Evolutionary conservation across 2,113 vertebrate species (phyloP).

Genomic region (Prunella himalayana): DNA sequence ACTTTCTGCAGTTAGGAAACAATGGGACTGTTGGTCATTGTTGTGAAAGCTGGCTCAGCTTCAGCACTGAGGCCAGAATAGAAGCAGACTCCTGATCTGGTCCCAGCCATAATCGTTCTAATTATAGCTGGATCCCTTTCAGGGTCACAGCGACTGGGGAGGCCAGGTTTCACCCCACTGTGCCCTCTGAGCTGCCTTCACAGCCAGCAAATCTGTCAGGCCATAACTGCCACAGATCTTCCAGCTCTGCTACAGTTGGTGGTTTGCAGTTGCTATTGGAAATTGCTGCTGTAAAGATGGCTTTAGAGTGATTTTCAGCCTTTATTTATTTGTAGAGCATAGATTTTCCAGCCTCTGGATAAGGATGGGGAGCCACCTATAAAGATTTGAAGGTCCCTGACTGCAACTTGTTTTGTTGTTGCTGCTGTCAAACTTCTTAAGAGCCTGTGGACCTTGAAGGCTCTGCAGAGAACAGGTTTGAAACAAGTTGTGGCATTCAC

Average conservation of each 20-base stretch:
- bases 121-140: not conserved
- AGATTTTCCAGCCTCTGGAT: not conserved
- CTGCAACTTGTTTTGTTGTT: not conserved
- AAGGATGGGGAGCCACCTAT: fast-evolving
- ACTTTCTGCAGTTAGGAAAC: slow-evolving; percentile 12
- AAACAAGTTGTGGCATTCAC: not conserved
- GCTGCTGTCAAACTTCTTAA: not conserved
- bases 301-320: not conserved
- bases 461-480: not conserved
- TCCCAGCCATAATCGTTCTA: not conserved
- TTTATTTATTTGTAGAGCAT: not conserved
- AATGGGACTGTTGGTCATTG: not conserved
- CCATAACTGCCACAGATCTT: not conserved
- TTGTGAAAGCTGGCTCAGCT: slow-evolving; percentile 3
- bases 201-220: not conserved
- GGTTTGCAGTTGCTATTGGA: not conserved
- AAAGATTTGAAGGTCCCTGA: not conserved
- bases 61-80: not conserved
- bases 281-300: not conserved
- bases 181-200: not conserved
- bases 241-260: not conserved
- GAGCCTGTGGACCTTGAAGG: not conserved
- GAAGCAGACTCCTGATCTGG: not conserved
- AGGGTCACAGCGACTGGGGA: not conserved
- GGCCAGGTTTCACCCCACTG: not conserved